Base-by-base conservation (phyloP, 2,113 vertebrate genomes). In the Oreochromis spilurus region DNA sequence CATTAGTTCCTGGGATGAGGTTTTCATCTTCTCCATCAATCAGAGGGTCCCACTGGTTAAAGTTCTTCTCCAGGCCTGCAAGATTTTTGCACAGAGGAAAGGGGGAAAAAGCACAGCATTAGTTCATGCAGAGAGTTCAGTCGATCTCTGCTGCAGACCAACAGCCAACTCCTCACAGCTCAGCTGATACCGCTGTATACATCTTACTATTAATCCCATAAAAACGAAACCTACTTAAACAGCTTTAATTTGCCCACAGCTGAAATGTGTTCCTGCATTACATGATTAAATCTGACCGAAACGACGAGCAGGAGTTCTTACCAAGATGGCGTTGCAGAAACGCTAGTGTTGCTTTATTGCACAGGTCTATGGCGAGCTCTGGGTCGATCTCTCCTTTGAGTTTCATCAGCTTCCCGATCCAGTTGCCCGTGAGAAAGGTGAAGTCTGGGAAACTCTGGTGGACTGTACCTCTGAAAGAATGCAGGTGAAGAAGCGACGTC, bases 401-500 rank as follows among this genome's bases (percentile, higher is more conserved):
- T 54, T 96, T 96, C 91, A 99, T 94, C 67, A 97, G 82, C 87
- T 94, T 97, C 57, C 97, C 98, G 36, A 98, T 87, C 70, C 97
- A 93, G 87, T 95, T 96, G n/a, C 97, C 95, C 0, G 97, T 97
- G 55, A 97, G 94, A 93, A 99, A 99, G 67, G 99, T 99, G 87
- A 99, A 98, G 94, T 99, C 99, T 19, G 96, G 97, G 94, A 99
- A 99, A 88, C 98, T 99, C 94, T 99, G 98, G 92, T 99, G 99
- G 17, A 99, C 97, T 1, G 98, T 94, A 1, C 98, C 98, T 91
- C 99, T 99, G 89, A 0, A 94, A 8, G 92, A 88, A 16, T 4
- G 16, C 43, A 77, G 16, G 4, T 0, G 26, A 50, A 38, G 1
- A 5, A 34, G 31, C 52, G 19, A 67, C 5, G 9, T 24, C 29